Evolutionary conservation across 2,113 vertebrate species (phyloP), one percentile per base, ranked within the genome.

Genomic region (Falco punctatus): DNA sequence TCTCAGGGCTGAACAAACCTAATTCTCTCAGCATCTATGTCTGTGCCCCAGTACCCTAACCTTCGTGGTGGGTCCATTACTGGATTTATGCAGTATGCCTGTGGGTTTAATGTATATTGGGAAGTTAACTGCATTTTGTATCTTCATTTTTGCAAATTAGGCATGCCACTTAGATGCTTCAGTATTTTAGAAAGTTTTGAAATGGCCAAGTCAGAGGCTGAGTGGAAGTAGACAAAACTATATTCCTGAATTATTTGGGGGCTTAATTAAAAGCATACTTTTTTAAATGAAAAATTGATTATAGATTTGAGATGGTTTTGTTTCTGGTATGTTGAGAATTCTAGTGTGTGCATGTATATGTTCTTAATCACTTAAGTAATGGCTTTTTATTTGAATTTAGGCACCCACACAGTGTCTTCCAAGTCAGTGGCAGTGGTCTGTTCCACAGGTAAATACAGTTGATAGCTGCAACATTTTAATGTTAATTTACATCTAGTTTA

Each of bases 381-480:
- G 33, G 0, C 13, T 15, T 30, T 81, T 92, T 97, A 65, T 62
- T 82, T 92, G 42, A 61, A 57, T 95, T 92, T 96, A 98, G 98
- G 95, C 97, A 81, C 97, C 98, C 70, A n/a, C 97, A 52, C 98
- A 98, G 32, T 98, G 97, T 96, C 83, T 98, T 88, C 96, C 97
- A 86, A 97, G 97, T 90, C 98, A 98, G 42, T 98, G 97, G 98
- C 98, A 98, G 78, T 98, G 98, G 98, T 91, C 98, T 88, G 93
- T 98, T 95, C 94, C 96, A 81, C 98, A 98, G 98, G 98, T 98
- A 98, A 98, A 69, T 86, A 57, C 74, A 79, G 19, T 38, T 90
- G 15, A 27, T 30, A 73, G 15, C 42, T 87, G 13, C 24, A 94
- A 52, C 38, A 30, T 42, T 94, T 84, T 66, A 28, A 24, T 3